A percentile compares a stretch with the other conserved stretches of the same genome.
phyloP scores from a whole-genome alignment of 2,797 vertebrate species.

The Cichlasoma orientale region DNA sequence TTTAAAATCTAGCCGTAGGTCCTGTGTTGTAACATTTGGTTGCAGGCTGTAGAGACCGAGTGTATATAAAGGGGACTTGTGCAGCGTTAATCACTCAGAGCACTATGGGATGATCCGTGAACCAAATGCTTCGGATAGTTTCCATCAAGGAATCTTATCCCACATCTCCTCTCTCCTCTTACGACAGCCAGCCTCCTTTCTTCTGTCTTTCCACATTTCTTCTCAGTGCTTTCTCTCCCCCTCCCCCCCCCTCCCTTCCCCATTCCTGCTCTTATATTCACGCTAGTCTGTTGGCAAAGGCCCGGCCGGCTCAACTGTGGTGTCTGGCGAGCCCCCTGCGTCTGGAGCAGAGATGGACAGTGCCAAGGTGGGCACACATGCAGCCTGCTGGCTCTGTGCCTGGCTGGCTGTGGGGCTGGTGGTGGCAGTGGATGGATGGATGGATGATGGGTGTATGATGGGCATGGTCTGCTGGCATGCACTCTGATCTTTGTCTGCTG shows the following conservation, averaged over 20 bases:
- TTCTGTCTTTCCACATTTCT: conserved; percentile 53
- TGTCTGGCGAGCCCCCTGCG: conserved; percentile 86
- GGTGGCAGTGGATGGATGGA: conserved; percentile 42
- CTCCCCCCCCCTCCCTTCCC: conserved; percentile 15
- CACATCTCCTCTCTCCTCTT: conserved; percentile 39
- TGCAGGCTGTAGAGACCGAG: conserved; percentile 26
- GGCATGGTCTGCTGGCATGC: conserved; percentile 70
- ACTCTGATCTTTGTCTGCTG: conserved; percentile 61
- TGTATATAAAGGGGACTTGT: not conserved
- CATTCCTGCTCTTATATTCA: conserved; percentile 59
- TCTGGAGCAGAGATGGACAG: conserved; percentile 87
- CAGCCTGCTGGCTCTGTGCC: conserved; percentile 61
- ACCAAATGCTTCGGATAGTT: conserved; percentile 57
- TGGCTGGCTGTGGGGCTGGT: conserved; percentile 34
- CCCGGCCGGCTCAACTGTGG: conserved; percentile 85
- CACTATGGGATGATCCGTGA: conserved; percentile 48
- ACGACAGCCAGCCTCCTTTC: conserved; percentile 34
- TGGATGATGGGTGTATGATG: conserved; percentile 26
- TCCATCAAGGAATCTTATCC: conserved; percentile 63
- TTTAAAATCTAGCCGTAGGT: not conserved
- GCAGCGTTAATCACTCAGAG: not conserved
- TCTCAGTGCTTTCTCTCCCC: conserved; percentile 22
- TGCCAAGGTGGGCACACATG: conserved; percentile 90
- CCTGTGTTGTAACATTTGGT: conserved; percentile 14
- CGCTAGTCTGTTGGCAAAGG: conserved; percentile 89